These are phyloP conservation scores for Drosophila quadrilineata DNA, from an alignment of 1,140 invertebrate genomes.

Conservation along the genomic window DNA sequence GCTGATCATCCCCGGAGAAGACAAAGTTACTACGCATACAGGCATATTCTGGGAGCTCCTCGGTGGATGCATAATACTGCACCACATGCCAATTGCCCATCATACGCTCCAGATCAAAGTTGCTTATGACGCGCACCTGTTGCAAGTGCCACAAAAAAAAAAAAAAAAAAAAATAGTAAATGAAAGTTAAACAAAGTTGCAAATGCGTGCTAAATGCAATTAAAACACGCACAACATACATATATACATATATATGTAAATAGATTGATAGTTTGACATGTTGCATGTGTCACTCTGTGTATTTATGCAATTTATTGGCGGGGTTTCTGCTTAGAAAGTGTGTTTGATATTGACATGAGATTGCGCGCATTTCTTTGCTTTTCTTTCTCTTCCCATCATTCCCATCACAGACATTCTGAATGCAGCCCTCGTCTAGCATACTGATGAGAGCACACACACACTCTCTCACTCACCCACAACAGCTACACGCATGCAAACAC, in stretches of 20 bases:
- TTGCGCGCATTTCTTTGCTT: constrained; percentile 63
- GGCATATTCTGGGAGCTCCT: constrained; percentile 90
- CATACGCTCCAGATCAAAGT: constrained; percentile 83
- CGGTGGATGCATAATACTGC: constrained; percentile 92
- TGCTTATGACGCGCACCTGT: constrained; percentile 82
- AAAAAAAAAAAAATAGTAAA: constrained; percentile 3
- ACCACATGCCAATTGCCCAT: constrained; percentile 91
- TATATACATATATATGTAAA: not conserved
- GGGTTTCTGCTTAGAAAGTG: constrained; percentile 68
- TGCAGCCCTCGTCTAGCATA: constrained; percentile 48
- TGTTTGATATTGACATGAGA: constrained; percentile 76
- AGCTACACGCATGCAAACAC: not conserved
- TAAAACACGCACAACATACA: constrained; percentile 12
- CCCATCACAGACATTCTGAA: constrained; percentile 64
- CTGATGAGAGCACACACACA: constrained; percentile 43
- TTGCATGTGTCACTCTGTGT: constrained; percentile 28
- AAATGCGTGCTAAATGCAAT: constrained; percentile 32
- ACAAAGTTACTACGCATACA: constrained; percentile 91
- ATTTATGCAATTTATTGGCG: constrained; percentile 33
- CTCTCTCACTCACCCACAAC: constrained; percentile 2
- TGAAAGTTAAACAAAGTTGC: not conserved
- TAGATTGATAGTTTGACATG: no score
- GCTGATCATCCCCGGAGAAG: constrained; percentile 73
- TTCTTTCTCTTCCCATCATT: no score
- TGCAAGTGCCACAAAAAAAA: not conserved